These are phyloP conservation scores for Hemitrygon akajei DNA, from an alignment of 2,797 vertebrate genomes.

Conservation along the genomic window DNA sequence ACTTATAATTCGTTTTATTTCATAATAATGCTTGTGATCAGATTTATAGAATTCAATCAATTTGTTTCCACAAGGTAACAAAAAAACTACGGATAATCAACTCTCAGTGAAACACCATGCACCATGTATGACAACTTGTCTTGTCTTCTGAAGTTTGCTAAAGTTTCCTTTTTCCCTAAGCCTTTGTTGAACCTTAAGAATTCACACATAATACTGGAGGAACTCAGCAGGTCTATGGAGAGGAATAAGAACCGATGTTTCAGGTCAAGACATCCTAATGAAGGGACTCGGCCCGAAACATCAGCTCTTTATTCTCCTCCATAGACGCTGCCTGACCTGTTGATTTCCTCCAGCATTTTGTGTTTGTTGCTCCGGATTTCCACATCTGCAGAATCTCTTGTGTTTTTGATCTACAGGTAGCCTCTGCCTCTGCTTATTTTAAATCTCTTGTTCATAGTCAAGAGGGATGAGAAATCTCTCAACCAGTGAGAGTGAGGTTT, in stretches of 20 bases:
- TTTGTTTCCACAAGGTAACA: neutral
- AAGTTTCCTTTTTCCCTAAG: neutral
- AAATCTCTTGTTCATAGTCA: neutral
- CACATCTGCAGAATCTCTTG: too few species aligned
- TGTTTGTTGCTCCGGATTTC: too few species aligned
- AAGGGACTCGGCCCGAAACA: too few species aligned
- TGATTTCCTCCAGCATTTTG: too few species aligned
- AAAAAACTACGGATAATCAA: neutral
- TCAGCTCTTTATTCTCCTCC: too few species aligned
- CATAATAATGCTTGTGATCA: neutral
- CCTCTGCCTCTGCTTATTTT: neutral
- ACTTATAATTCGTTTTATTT: neutral
- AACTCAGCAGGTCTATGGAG: too few species aligned
- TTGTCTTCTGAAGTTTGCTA: neutral
- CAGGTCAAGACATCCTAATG: too few species aligned
- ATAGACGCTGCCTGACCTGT: too few species aligned
- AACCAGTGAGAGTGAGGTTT: neutral
- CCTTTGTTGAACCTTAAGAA: neutral
- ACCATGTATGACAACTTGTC: neutral
- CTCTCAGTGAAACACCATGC: neutral
- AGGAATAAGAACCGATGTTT: too few species aligned
- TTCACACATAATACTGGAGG: too few species aligned
- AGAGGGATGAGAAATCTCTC: neutral
- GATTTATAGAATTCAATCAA: neutral
- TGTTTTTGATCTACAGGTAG: neutral